phyloP scores from a whole-genome alignment of 2,888 invertebrate genomes.

The Agrochola lychnidis region DNA sequence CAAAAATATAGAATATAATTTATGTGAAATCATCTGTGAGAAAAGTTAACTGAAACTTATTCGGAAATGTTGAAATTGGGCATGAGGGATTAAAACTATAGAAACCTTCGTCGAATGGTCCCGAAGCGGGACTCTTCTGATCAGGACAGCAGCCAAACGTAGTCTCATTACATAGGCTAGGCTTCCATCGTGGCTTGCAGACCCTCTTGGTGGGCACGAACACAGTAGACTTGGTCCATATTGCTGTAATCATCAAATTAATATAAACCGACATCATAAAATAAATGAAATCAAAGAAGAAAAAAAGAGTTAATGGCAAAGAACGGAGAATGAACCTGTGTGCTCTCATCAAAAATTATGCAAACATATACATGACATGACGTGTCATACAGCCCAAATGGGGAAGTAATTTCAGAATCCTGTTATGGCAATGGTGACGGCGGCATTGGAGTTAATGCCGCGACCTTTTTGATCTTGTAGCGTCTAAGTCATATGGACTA shows the following conservation, averaged over 20 bases:
- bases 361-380: not conserved
- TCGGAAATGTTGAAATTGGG: not conserved
- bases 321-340: not conserved
- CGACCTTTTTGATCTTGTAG: not conserved
- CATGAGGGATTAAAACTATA: not conserved
- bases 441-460: too few species aligned
- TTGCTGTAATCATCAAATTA: constrained; percentile 71
- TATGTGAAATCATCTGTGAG: not conserved
- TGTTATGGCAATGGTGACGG: not conserved
- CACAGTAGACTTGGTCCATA: constrained; percentile 88
- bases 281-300: not conserved
- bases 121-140: constrained; percentile 93
- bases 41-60: not conserved
- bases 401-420: not conserved
- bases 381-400: not conserved
- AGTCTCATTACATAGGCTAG: constrained; percentile 89
- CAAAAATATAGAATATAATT: not conserved
- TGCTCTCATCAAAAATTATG: not conserved
- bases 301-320: not conserved
- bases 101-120: constrained; percentile 94
- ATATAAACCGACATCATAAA: not conserved
- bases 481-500: not conserved
- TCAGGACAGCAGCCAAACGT: constrained; percentile 97
- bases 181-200: constrained; percentile 87
- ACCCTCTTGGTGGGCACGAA: constrained; percentile 10